Evolutionary conservation across 2,797 vertebrate species (phyloP).

Genomic region (Borostomias antarcticus): DNA sequence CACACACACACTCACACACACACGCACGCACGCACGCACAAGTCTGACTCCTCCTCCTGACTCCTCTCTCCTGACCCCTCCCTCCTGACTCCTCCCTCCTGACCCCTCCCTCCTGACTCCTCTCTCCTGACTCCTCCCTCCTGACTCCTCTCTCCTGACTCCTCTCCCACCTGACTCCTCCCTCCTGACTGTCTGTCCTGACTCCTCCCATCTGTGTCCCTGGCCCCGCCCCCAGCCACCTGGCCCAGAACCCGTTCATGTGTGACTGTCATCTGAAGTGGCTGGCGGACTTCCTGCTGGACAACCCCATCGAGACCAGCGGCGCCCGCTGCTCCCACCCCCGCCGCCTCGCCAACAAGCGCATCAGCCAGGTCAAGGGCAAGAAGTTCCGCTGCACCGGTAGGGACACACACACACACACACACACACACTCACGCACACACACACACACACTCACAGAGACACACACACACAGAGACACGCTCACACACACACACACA

Average conservation of each 20-base stretch:
- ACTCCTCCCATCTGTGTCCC: no score
- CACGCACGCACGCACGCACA: no score
- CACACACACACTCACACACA: no score
- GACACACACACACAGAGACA: background rate
- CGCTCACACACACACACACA: background rate
- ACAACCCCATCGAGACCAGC: slow-evolving; percentile 99
- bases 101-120: no score
- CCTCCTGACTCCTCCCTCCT: no score
- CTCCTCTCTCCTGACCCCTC: no score
- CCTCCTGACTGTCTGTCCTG: background rate
- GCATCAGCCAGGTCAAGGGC: slow-evolving; percentile 98
- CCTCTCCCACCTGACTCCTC: no score
- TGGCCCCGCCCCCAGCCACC: slow-evolving; percentile 85
- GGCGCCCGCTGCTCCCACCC: slow-evolving; percentile 97
- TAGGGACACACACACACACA: slow-evolving; percentile 64
- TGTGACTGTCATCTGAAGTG: slow-evolving; percentile 99
- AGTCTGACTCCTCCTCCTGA: background rate
- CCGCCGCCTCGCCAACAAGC: slow-evolving; percentile 95
- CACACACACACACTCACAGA: background rate
- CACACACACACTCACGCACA: background rate
- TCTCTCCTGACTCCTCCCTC: no score
- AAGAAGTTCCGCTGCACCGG: slow-evolving; percentile 99
- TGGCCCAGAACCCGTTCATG: slow-evolving; percentile 99
- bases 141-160: no score
- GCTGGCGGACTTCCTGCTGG: slow-evolving; percentile 97